Conservation (phyloP, 2,888 invertebrate genomes). For the Trichogramma evanescens region DNA sequence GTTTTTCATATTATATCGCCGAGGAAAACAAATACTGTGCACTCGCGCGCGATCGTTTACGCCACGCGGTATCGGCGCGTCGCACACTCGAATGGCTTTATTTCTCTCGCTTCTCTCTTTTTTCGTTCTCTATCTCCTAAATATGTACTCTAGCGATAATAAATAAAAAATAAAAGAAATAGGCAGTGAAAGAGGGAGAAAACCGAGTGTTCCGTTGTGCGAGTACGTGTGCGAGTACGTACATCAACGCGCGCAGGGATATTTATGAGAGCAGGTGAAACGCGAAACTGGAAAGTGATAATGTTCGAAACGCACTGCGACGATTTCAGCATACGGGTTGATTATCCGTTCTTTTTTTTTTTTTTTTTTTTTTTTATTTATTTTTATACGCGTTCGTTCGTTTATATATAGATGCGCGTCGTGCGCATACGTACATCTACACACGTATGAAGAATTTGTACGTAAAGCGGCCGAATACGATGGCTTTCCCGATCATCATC, state of each 20-base stretch:
- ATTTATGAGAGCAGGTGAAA: conserved; percentile 37
- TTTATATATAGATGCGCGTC: too few relatives aligned
- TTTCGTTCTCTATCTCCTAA: not conserved
- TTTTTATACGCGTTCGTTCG: too few relatives aligned
- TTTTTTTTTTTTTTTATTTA: not conserved
- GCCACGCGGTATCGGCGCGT: too few relatives aligned
- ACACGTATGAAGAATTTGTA: too few relatives aligned
- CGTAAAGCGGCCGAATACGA: too few relatives aligned
- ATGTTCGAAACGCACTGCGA: conserved; percentile 43
- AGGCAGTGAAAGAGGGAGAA: conserved; percentile 9
- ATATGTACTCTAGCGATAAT: conserved; percentile 4
- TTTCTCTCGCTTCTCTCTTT: conserved; percentile 7
- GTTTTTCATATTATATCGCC: too few relatives aligned
- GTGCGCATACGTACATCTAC: too few relatives aligned
- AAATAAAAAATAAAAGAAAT: conserved; percentile 10
- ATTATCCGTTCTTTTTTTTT: conserved; percentile 35
- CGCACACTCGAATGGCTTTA: not conserved
- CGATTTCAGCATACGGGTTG: conserved; percentile 47
- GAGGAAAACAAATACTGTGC: too few relatives aligned
- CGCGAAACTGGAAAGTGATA: conserved; percentile 39
- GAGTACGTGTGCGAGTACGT: not conserved
- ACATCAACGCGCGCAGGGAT: conserved; percentile 5
- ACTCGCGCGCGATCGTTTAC: too few relatives aligned
- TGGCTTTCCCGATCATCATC: too few relatives aligned
- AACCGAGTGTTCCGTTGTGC: not conserved